Conservation (phyloP, 2,888 invertebrate species). For the Epirrita christyi region DNA sequence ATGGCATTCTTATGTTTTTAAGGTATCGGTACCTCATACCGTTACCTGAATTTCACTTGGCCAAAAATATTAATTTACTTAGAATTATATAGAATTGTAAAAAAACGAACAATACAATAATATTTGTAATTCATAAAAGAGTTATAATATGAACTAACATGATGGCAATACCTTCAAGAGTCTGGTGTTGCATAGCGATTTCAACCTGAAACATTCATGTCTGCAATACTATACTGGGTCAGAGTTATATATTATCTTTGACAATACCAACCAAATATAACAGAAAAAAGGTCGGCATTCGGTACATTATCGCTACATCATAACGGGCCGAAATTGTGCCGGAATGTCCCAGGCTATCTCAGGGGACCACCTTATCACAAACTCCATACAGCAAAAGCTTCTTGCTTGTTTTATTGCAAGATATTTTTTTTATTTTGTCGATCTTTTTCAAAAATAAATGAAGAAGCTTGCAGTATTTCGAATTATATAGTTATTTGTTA, state of each 20-base stretch:
- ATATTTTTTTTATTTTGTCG: slow-evolving; percentile 4
- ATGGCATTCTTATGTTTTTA: too few species aligned
- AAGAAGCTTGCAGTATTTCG: background rate
- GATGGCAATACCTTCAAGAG: too few species aligned
- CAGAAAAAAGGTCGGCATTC: slow-evolving; percentile 30
- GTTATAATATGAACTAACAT: too few species aligned
- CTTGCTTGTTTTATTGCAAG: slow-evolving; percentile 47
- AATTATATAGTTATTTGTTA: too few species aligned
- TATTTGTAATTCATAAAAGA: too few species aligned
- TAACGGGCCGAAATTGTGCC: slow-evolving; percentile 41
- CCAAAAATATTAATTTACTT: too few species aligned
- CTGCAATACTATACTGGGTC: background rate
- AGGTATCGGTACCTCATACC: too few species aligned
- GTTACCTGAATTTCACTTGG: too few species aligned
- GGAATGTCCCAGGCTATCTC: slow-evolving; percentile 45
- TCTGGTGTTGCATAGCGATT: too few species aligned
- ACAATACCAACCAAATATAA: slow-evolving; percentile 25
- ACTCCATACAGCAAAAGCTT: slow-evolving; percentile 42
- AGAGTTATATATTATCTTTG: slow-evolving; percentile 7
- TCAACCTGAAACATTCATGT: too few species aligned
- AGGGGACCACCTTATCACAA: slow-evolving; percentile 52
- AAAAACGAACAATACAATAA: too few species aligned
- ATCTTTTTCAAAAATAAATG: background rate
- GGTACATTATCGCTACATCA: slow-evolving; percentile 54
- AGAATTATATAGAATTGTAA: too few species aligned